Base-by-base conservation (phyloP, 2,797 vertebrate species). In the Alectoris magna region DNA sequence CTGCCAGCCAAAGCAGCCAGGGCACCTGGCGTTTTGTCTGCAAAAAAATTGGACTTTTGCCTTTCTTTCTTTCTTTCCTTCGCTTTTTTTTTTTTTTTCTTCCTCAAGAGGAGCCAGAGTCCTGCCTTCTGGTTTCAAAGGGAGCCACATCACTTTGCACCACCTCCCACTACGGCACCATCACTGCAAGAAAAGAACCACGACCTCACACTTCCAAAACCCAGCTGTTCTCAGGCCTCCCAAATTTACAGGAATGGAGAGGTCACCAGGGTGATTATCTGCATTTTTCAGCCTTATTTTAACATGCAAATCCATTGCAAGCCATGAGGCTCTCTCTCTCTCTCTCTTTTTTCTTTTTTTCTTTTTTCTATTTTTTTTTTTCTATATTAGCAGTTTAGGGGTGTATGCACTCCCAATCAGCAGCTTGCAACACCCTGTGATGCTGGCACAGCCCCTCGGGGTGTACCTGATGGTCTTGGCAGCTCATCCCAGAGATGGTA, bases 291-390 rank as follows among this genome's bases (percentile, higher is more conserved):
- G 19, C 34, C 27, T 77, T 58, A 53, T 24, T 69, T 88, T 82
- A 62, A 62, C 49, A 79, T 1, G 6, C 24, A 46, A 66, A 51
- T 59, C 43, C 5, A 1, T 66, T 70, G 26, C 11, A 66, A 87
- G 39, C 10, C 29, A 56, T 63, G 23, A 63, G 11, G 11, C 5
- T 79, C 29, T 39, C 4, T 10, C 3, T 46, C 7, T 15, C 16
- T 44, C 9, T 48, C 22, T 48, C 22, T 24, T 8, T 11, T 39
- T 39, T 39, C 38, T 9, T 39, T 39, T 39, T 41, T 34, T 5
- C n/a, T 23, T 2, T 0, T 5, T 1, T 22, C 6, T 2, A 39
- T 39, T 39, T 39, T 41, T 34, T 5, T 2, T 0, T 5, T 1
- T 22, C 6, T 2, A 46, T 90, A 62, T 39, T 51, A 70, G 43